These are phyloP conservation scores for Crypturellus tataupa DNA, from an alignment of 2,797 vertebrate genomes.

Conservation along the genomic window DNA sequence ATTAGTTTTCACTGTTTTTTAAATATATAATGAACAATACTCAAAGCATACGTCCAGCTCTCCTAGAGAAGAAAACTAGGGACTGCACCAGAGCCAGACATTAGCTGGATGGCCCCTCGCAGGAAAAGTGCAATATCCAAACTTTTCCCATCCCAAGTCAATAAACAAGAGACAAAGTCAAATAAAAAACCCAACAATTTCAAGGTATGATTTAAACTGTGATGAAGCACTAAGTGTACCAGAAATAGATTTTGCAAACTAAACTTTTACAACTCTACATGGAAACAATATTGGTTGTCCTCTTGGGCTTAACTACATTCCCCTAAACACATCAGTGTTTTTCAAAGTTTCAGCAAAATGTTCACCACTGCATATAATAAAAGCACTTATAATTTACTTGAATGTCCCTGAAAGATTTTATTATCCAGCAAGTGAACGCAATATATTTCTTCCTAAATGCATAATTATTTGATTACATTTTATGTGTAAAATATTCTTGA, in stretches of 20 bases:
- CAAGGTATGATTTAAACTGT: conserved; percentile 23
- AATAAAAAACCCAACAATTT: background rate
- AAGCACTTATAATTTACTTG: conserved; percentile 1
- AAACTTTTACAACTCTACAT: background rate
- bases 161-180: conserved; percentile 5
- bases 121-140: background rate
- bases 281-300: background rate
- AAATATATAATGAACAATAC: conserved; percentile 20
- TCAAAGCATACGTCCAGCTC: conserved; percentile 1
- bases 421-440: conserved; percentile 1
- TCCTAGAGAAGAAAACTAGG: conserved; percentile 13
- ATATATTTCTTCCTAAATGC: background rate
- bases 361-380: background rate
- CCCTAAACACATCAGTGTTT: background rate
- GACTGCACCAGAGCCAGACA: background rate
- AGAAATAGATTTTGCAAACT: background rate
- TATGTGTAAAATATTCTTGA: background rate
- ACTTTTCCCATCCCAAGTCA: background rate
- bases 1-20: background rate
- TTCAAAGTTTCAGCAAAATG: background rate
- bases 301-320: background rate
- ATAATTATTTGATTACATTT: background rate
- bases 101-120: background rate
- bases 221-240: background rate
- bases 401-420: background rate